Evolutionary conservation across 2,797 vertebrate genomes (phyloP).

Genomic region (Syngnathus acus): DNA sequence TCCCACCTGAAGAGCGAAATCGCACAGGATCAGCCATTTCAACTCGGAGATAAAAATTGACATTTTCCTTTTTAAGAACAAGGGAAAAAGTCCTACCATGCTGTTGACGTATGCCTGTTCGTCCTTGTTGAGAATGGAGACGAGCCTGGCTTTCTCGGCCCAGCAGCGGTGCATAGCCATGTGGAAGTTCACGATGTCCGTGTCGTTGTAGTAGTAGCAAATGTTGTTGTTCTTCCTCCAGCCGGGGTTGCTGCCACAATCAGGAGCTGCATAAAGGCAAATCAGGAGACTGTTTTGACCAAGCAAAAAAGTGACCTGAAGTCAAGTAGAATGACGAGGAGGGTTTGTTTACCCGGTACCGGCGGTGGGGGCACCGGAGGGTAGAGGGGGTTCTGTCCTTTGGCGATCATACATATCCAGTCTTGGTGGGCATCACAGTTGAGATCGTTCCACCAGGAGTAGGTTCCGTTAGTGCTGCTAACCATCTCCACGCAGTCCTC

Average conservation of each 20-base stretch:
- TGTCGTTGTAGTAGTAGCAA: conserved; percentile 78
- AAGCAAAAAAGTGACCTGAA: background rate
- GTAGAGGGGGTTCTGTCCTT: conserved; percentile 57
- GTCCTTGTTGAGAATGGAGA: conserved; percentile 54
- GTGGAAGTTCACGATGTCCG: conserved; percentile 66
- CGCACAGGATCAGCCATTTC: background rate
- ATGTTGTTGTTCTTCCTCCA: conserved; percentile 69
- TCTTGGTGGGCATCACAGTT: conserved; percentile 74
- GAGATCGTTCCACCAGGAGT: conserved; percentile 71
- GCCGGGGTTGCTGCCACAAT: conserved; percentile 65
- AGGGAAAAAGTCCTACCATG: conserved; percentile 48
- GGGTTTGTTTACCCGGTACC: conserved; percentile 46
- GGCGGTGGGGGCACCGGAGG: conserved; percentile 62
- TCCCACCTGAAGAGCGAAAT: conserved; percentile 59
- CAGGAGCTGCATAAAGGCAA: conserved; percentile 53
- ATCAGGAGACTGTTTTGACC: background rate
- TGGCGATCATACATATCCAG: conserved; percentile 73
- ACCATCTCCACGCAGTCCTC: conserved; percentile 78
- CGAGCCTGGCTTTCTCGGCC: conserved; percentile 58
- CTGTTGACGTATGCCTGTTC: conserved; percentile 69
- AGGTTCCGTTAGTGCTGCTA: conserved; percentile 57
- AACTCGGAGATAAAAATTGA: background rate
- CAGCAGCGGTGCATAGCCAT: conserved; percentile 50
- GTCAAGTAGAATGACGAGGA: background rate
- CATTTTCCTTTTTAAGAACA: background rate